Evolutionary conservation across 2,888 invertebrate species (phyloP), one percentile per base, ranked within the genome.

Genomic region (Drosophila rubida): DNA sequence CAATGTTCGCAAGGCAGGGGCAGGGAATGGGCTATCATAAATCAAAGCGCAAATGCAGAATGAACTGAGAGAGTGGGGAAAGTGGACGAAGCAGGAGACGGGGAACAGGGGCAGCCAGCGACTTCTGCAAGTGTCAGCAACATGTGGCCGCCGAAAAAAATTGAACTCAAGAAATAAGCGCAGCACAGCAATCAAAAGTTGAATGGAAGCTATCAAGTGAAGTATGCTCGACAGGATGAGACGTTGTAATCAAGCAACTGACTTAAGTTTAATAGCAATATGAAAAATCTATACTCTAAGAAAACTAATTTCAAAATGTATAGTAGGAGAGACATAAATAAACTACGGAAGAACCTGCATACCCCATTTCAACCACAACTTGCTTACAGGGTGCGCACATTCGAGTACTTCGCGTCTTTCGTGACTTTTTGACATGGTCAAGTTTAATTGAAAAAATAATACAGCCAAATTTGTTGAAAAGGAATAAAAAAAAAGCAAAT

Each of bases 71-170:
- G 7, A 39, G 19, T 6, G 14, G 46, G 8, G 7, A 4, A 37
- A 7, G 7, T 7, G 35, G 35, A 37, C 35, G 14, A 7, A 9
- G 25, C n/a, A 35, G 51, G 25, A 27, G 8, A 19, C 49, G 35
- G n/a, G 13, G 0, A n/a, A 35, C 42, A 35, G 35, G 19, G 41
- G 23, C 27, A 39, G 44, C 13, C 55, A 60, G 50, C 69, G 66
- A 73, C 73, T 78, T 81, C 82, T 84, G 84, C 80, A 87, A 86
- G 70, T 86, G 87, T 87, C 85, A 86, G 89, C 87, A 87, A 88
- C 87, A 87, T 88, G 88, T 87, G 89, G 84, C 80, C 66, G 68
- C 51, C 46, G 58, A 54, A 57, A 75, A 75, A 77, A 80, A 73
- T 66, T 32, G 53, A 70, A 66, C 60, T 48, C 27, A 75, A 57